phyloP scores from a whole-genome alignment of 2,113 vertebrate species.

The Neodontobutis hainanensis region DNA sequence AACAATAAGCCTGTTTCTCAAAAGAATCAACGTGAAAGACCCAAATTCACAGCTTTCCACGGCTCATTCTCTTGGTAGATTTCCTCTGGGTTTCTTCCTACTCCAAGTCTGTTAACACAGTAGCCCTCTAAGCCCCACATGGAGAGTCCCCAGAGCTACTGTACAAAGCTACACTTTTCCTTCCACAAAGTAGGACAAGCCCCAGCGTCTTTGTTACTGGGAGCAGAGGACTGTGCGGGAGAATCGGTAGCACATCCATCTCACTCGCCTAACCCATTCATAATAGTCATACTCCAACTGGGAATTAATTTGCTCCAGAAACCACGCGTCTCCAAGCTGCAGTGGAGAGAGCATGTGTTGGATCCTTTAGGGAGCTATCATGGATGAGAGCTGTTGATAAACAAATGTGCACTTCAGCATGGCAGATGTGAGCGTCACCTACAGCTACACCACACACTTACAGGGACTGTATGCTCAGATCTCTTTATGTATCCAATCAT shows the following conservation, averaged over 20 bases:
- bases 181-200: constrained; percentile 71
- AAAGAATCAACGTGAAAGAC: constrained; percentile 45
- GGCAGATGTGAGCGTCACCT: constrained; percentile 38
- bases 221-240: constrained; percentile 52
- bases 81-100: constrained; percentile 54
- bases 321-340: constrained; percentile 41
- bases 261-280: constrained; percentile 65
- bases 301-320: constrained; percentile 74
- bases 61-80: constrained; percentile 34
- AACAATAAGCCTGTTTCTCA: constrained; percentile 22
- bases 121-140: constrained; percentile 45
- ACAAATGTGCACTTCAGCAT: constrained; percentile 55
- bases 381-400: constrained; percentile 52
- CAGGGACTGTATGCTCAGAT: neutral
- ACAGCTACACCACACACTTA: constrained; percentile 12
- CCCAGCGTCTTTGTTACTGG: constrained; percentile 54
- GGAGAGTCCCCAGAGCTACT: constrained; percentile 62
- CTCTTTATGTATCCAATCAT: neutral
- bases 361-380: constrained; percentile 46
- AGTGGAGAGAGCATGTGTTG: constrained; percentile 51
- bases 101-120: constrained; percentile 51
- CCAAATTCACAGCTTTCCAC: constrained; percentile 29
- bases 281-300: constrained; percentile 68
- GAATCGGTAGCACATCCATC: constrained; percentile 65
- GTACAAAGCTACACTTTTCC: constrained; percentile 59